A percentile compares a stretch with the other conserved stretches of the same genome.
These are phyloP conservation scores for Hydrolagus affinis DNA, from an alignment of 2,113 vertebrate genomes.

Conservation along the genomic window DNA sequence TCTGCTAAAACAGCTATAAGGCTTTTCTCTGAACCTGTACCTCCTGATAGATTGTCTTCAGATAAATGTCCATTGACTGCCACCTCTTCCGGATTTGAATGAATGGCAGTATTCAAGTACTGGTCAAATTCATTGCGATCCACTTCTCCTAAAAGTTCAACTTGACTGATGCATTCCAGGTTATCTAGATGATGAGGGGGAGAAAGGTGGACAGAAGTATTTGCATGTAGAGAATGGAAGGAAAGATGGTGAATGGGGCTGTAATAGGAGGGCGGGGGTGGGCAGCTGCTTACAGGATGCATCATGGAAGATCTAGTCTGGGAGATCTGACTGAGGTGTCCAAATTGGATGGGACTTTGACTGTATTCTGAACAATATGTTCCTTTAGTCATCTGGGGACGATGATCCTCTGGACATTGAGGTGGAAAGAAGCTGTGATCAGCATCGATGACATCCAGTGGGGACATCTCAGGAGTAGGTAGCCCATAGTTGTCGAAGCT, in stretches of 20 bases:
- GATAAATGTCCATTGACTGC: slow-evolving; percentile 64
- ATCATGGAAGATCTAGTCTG: slow-evolving; percentile 63
- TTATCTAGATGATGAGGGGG: slow-evolving; percentile 78
- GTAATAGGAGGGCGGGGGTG: slow-evolving; percentile 62
- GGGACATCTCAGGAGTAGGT: slow-evolving; percentile 95
- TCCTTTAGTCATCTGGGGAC: slow-evolving; percentile 61
- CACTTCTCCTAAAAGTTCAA: slow-evolving; percentile 86
- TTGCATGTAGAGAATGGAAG: slow-evolving; percentile 59
- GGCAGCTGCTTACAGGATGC: slow-evolving; percentile 49
- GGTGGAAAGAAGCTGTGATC: slow-evolving; percentile 77
- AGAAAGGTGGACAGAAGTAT: slow-evolving; percentile 80
- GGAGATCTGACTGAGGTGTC: slow-evolving; percentile 64
- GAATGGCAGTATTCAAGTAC: slow-evolving; percentile 80
- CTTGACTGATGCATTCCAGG: slow-evolving; percentile 90
- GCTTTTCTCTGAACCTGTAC: slow-evolving; percentile 69
- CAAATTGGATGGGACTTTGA: slow-evolving; percentile 62
- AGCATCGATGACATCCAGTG: slow-evolving; percentile 81
- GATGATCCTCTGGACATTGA: slow-evolving; percentile 69
- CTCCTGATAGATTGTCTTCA: slow-evolving; percentile 49
- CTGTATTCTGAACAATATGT: slow-evolving; percentile 72
- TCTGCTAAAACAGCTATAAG: slow-evolving; percentile 93
- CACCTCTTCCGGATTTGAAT: slow-evolving; percentile 55
- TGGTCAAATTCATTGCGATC: slow-evolving; percentile 95
- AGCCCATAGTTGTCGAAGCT: slow-evolving; percentile 79
- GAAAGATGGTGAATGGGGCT: slow-evolving; percentile 39